These are phyloP conservation scores for Octopus sinensis DNA, from an alignment of 1,140 invertebrate genomes.

Conservation along the genomic window DNA sequence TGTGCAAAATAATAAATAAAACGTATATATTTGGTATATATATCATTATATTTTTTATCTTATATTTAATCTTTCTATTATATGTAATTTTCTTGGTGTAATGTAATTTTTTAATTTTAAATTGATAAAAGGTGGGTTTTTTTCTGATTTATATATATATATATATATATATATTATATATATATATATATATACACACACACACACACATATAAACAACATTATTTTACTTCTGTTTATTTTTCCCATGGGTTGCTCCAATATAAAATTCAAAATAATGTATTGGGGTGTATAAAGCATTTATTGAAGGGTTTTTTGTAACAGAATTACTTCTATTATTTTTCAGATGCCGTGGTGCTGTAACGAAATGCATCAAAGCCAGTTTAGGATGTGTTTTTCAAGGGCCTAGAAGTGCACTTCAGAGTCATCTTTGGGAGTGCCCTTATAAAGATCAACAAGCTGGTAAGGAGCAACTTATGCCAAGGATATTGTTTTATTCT, in stretches of 20 bases:
- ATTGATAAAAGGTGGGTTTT: too few species aligned
- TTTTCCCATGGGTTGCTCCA: too few species aligned
- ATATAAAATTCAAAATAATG: too few species aligned
- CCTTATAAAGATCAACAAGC: slow-evolving; percentile 50
- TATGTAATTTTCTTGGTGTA: too few species aligned
- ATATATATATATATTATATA: neutral
- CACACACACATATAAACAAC: neutral
- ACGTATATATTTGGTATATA: too few species aligned
- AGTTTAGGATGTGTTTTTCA: slow-evolving; percentile 57
- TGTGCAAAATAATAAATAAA: too few species aligned
- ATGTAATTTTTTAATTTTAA: too few species aligned
- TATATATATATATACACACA: neutral
- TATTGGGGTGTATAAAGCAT: too few species aligned
- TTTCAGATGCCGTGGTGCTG: slow-evolving; percentile 53
- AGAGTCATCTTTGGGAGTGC: slow-evolving; percentile 56
- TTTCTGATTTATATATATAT: slow-evolving; percentile 1
- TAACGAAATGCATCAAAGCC: slow-evolving; percentile 52
- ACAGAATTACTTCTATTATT: neutral
- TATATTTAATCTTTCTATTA: too few species aligned
- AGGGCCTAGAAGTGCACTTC: slow-evolving; percentile 55
- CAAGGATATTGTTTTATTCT: too few species aligned
- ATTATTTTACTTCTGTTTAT: neutral
- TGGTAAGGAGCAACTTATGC: slow-evolving; percentile 27
- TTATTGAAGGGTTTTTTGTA: too few species aligned
- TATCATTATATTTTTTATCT: too few species aligned